phyloP scores from a whole-genome alignment of 2,888 invertebrate species.

The Galeruca laticollis region DNA sequence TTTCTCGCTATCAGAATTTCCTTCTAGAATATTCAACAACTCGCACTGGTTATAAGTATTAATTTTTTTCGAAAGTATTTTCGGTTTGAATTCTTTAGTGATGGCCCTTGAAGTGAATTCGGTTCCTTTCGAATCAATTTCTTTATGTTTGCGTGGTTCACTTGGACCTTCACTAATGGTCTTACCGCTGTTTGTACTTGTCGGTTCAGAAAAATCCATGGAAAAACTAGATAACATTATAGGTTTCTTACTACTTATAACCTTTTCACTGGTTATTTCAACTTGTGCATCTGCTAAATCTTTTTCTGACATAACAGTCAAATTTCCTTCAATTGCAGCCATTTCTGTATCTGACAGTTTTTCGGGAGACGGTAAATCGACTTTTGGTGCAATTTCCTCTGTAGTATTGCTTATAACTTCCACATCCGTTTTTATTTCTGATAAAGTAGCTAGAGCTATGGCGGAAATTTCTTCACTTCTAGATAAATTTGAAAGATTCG shows the following conservation, averaged over 20 bases:
- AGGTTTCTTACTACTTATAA: constrained; percentile 58
- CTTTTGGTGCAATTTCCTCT: constrained; percentile 23
- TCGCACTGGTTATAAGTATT: constrained; percentile 50
- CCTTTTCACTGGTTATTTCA: constrained; percentile 68
- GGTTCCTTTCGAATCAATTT: constrained; percentile 41
- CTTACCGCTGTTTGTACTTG: constrained; percentile 39
- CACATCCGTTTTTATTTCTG: constrained; percentile 42
- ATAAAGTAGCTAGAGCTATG: constrained; percentile 43
- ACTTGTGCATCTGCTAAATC: constrained; percentile 67
- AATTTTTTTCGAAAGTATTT: constrained; percentile 35
- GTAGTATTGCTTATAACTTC: constrained; percentile 29
- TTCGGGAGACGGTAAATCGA: constrained; percentile 31
- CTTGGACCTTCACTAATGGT: constrained; percentile 14
- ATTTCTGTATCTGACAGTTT: constrained; percentile 51
- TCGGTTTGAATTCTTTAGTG: constrained; percentile 47
- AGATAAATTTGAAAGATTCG: constrained; percentile 52
- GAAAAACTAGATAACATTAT: constrained; percentile 61
- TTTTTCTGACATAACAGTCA: constrained; percentile 69
- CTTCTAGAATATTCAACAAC: constrained; percentile 53
- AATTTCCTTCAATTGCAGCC: constrained; percentile 71
- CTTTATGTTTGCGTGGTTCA: constrained; percentile 26
- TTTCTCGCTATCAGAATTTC: constrained; percentile 46
- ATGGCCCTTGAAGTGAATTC: constrained; percentile 49
- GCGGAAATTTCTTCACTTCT: constrained; percentile 52
- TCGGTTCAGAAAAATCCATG: constrained; percentile 61